phyloP scores from a whole-genome alignment of 2,888 invertebrate species.

The Drosophila acutilabella region DNA sequence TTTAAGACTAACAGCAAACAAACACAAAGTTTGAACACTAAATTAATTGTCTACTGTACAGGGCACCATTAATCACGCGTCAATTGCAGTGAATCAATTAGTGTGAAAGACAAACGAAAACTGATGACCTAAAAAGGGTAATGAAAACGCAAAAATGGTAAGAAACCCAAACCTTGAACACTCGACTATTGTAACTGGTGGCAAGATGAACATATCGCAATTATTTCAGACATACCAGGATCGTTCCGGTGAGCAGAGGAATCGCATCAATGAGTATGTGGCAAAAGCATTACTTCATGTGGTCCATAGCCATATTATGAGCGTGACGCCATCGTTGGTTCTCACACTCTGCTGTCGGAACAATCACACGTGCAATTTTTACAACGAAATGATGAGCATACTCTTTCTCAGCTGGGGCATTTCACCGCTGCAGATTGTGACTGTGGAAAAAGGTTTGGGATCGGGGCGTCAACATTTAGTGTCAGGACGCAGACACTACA shows the following conservation, averaged over 20 bases:
- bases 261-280: constrained; percentile 65
- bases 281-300: constrained; percentile 69
- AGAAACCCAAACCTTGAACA: constrained; percentile 9
- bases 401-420: constrained; percentile 66
- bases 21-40: not conserved
- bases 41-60: too few relatives aligned
- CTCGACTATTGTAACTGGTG: not conserved
- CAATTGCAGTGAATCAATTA: not conserved
- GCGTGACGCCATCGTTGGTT: constrained; percentile 66
- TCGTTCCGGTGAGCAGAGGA: constrained; percentile 61
- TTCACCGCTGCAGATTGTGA: constrained; percentile 68
- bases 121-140: not conserved
- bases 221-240: constrained; percentile 58
- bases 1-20: not conserved
- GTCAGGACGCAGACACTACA: constrained; percentile 60
- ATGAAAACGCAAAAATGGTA: not conserved
- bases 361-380: constrained; percentile 67
- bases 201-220: constrained; percentile 67
- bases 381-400: constrained; percentile 67
- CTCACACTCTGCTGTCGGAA: constrained; percentile 67
- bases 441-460: constrained; percentile 35
- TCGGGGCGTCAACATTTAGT: constrained; percentile 24
- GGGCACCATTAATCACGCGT: not conserved
- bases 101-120: constrained; percentile 1
- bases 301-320: constrained; percentile 64